Conservation (phyloP, 2,797 vertebrate genomes). For the Nyctibius grandis region DNA sequence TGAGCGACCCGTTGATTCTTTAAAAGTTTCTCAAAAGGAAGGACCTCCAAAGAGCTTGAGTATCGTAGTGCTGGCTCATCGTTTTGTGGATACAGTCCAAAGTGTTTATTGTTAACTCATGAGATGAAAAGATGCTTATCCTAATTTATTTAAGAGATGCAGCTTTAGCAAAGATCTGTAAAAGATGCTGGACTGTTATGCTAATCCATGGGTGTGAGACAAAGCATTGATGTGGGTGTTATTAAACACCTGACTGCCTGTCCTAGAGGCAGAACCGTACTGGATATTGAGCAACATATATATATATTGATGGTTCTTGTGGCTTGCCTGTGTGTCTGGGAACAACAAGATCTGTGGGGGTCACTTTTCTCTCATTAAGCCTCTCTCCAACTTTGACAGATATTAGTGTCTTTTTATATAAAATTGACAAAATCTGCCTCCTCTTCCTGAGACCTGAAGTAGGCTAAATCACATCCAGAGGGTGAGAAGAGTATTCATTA, state of each 20-base stretch:
- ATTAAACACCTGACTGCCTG: background rate
- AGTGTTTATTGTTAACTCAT: background rate
- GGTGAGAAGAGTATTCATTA: background rate
- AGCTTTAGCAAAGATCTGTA: slow-evolving; percentile 1
- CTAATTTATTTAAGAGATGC: slow-evolving; percentile 3
- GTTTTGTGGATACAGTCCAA: background rate
- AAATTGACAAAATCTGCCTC: background rate
- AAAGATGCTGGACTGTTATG: background rate
- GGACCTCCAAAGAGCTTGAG: background rate
- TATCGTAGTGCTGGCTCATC: background rate
- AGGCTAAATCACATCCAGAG: background rate
- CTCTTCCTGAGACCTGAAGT: background rate
- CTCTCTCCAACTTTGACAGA: background rate
- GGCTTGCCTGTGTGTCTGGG: background rate
- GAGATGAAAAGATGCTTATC: slow-evolving; percentile 4
- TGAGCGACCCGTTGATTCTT: background rate
- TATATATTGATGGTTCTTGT: background rate
- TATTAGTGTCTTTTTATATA: background rate
- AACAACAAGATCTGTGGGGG: background rate
- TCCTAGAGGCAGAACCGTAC: background rate
- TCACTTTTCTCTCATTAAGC: background rate
- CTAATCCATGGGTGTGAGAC: slow-evolving; percentile 12
- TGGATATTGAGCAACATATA: background rate
- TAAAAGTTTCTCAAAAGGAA: background rate
- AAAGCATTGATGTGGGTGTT: slow-evolving; percentile 30